phyloP scores from a whole-genome alignment of 2,888 invertebrate genomes.

The Megamerina dolium region DNA sequence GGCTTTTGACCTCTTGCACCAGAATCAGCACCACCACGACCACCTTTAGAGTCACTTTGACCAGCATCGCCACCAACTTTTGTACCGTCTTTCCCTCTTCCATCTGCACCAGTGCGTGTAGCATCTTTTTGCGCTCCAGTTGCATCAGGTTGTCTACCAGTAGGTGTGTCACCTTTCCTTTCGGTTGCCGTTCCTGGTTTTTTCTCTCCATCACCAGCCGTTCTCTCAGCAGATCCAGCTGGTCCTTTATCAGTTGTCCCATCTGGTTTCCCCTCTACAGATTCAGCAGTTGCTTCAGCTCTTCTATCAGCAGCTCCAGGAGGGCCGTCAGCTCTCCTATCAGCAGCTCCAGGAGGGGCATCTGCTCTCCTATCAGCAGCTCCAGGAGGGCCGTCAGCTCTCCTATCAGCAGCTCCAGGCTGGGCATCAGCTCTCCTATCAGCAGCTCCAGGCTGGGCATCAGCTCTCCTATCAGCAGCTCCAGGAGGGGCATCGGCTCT shows the following conservation, averaged over 20 bases:
- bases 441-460: background rate
- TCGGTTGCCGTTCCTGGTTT: too few species aligned
- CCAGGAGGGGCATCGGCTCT: background rate
- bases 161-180: too few species aligned
- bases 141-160: too few species aligned
- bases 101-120: background rate
- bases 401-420: background rate
- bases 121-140: background rate
- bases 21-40: background rate
- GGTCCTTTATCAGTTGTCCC: background rate
- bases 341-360: slow-evolving; percentile 1
- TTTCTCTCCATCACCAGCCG: too few species aligned
- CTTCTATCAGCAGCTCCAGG: background rate
- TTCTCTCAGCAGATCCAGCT: too few species aligned
- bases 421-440: background rate
- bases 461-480: background rate
- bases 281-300: background rate
- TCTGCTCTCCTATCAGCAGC: too few species aligned
- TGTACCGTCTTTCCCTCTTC: slow-evolving; percentile 4
- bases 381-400: background rate
- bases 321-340: too few species aligned
- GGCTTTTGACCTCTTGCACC: too few species aligned
- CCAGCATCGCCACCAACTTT: background rate
- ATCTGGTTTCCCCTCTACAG: too few species aligned
- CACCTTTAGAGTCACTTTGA: background rate